Conservation (phyloP, 2,888 invertebrate species). For the Timema cristinae region DNA sequence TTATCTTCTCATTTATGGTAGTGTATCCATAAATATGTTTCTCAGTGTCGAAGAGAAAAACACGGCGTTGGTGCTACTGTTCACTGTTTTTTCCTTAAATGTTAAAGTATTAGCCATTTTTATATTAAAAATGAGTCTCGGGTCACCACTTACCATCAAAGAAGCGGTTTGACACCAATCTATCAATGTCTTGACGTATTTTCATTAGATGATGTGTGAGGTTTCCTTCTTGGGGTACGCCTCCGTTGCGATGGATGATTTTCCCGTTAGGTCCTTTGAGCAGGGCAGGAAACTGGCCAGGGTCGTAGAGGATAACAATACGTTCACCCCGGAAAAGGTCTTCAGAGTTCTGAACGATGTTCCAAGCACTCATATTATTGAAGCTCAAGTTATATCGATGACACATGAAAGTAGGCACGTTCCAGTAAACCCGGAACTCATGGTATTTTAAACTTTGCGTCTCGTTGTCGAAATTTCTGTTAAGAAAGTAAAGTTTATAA, state of each 20-base stretch:
- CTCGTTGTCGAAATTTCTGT: too few species aligned
- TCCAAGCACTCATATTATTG: slow-evolving; percentile 53
- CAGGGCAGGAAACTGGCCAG: slow-evolving; percentile 50
- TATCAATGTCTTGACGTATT: slow-evolving; percentile 54
- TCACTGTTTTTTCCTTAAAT: too few species aligned
- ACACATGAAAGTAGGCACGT: slow-evolving; percentile 73
- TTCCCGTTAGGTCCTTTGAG: slow-evolving; percentile 44
- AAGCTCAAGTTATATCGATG: slow-evolving; percentile 59
- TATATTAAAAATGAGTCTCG: background rate
- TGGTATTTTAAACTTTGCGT: too few species aligned
- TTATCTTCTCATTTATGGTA: too few species aligned
- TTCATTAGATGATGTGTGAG: slow-evolving; percentile 57
- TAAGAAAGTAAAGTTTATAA: too few species aligned
- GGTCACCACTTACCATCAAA: slow-evolving; percentile 53
- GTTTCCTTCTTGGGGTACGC: slow-evolving; percentile 71
- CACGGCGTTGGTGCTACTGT: too few species aligned
- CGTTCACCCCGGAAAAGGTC: slow-evolving; percentile 63
- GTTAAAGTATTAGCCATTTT: too few species aligned
- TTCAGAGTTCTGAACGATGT: slow-evolving; percentile 61
- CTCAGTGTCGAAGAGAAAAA: too few species aligned
- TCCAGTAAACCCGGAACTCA: slow-evolving; percentile 65
- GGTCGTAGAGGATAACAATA: slow-evolving; percentile 69
- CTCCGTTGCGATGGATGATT: slow-evolving; percentile 61
- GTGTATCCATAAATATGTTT: too few species aligned
- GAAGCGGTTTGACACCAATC: slow-evolving; percentile 56